A percentile compares a stretch with the other conserved stretches of the same genome.
phyloP scores from a whole-genome alignment of 2,797 vertebrate species.

The Diceros bicornis region DNA sequence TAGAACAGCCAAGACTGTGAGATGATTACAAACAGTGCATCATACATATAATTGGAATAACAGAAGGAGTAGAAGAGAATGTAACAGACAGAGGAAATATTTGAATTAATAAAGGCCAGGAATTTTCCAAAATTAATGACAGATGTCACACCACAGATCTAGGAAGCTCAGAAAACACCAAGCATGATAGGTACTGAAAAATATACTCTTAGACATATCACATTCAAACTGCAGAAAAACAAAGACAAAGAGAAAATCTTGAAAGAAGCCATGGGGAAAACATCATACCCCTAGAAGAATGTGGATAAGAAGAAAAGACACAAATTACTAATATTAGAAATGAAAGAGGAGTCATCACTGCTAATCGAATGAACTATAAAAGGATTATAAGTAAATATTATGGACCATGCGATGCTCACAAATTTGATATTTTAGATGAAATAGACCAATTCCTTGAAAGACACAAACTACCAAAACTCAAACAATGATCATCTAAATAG shows the following conservation, averaged over 20 bases:
- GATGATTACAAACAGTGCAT: neutral
- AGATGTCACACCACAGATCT: neutral
- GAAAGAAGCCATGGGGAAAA: neutral
- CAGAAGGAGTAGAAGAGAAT: neutral
- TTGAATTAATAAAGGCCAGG: neutral
- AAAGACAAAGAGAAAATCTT: neutral
- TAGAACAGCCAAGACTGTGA: neutral
- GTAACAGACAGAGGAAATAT: neutral
- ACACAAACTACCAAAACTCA: neutral
- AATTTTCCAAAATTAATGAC: neutral
- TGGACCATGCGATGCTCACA: neutral
- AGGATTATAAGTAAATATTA: neutral
- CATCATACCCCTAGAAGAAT: neutral
- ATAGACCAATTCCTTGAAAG: neutral
- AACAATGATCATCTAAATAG: neutral
- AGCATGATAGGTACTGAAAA: neutral
- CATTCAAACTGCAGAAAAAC: neutral
- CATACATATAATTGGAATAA: neutral
- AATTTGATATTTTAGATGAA: neutral
- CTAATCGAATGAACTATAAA: neutral
- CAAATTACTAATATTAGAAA: neutral
- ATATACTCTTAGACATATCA: neutral
- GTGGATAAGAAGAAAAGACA: neutral
- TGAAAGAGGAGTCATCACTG: neutral
- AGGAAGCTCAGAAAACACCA: neutral